These are phyloP conservation scores for Leptinotarsa defecta DNA, from an alignment of 1,140 invertebrate species.

Conservation along the genomic window DNA sequence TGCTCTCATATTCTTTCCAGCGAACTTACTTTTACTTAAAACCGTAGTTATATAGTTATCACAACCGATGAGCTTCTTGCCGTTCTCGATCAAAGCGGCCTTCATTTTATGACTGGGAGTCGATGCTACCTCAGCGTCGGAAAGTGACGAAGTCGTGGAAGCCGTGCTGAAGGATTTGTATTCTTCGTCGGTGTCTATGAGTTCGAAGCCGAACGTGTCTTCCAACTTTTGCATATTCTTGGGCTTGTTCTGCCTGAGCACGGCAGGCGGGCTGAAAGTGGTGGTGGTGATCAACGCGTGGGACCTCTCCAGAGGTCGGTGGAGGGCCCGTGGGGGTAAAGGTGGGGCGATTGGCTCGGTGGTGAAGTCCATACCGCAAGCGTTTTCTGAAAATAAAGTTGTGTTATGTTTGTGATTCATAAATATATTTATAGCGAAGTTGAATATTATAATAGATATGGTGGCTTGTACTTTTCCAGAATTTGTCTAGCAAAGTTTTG, in stretches of 20 bases:
- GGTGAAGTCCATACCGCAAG: constrained; percentile 38
- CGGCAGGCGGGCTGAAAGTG: constrained; percentile 52
- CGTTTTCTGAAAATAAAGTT: constrained; percentile 54
- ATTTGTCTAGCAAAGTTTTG: too few species aligned
- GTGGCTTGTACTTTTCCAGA: too few species aligned
- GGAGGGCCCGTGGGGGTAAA: constrained; percentile 59
- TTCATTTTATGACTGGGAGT: constrained; percentile 59
- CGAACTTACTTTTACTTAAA: constrained; percentile 60
- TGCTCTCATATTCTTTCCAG: constrained; percentile 28
- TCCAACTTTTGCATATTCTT: constrained; percentile 66
- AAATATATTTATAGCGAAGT: too few species aligned
- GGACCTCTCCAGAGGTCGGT: constrained; percentile 67
- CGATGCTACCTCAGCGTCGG: constrained; percentile 47
- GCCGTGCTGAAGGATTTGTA: constrained; percentile 33
- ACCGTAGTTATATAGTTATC: constrained; percentile 70
- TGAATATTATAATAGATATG: too few species aligned
- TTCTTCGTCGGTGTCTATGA: constrained; percentile 75
- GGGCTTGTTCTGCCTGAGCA: constrained; percentile 64
- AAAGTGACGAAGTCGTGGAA: constrained; percentile 32
- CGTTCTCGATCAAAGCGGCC: constrained; percentile 59
- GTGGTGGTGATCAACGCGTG: constrained; percentile 63
- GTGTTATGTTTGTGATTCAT: too few species aligned
- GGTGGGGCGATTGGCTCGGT: constrained; percentile 59
- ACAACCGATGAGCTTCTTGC: constrained; percentile 67
- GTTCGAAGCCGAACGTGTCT: constrained; percentile 77